phyloP scores from a whole-genome alignment of 1,140 invertebrate genomes.

The Aphis gossypii region DNA sequence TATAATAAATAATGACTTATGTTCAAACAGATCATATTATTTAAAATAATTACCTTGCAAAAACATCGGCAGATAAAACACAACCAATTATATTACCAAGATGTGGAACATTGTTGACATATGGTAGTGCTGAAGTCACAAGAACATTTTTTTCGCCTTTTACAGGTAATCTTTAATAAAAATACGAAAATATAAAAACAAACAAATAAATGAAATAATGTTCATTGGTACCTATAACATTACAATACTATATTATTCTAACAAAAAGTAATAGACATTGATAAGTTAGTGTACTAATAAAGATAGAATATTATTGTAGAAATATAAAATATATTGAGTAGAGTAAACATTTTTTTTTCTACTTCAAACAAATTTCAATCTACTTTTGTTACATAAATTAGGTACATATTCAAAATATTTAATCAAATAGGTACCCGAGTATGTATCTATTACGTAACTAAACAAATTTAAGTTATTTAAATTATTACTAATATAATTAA shows the following conservation, averaged over 20 bases:
- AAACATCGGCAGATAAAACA: constrained; percentile 97
- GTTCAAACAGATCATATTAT: not conserved
- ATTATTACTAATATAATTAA: not conserved
- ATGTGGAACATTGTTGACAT: constrained; percentile 99
- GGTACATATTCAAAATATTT: not conserved
- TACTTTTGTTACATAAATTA: not conserved
- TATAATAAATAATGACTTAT: not conserved
- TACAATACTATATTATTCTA: not conserved
- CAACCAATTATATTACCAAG: constrained; percentile 99
- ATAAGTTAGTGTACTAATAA: not conserved
- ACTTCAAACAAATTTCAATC: not conserved
- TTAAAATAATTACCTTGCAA: constrained; percentile 76
- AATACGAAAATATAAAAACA: not conserved
- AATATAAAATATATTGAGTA: not conserved
- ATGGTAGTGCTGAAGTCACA: constrained; percentile 95
- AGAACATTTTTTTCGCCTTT: constrained; percentile 85
- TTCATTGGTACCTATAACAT: not conserved
- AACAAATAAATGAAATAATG: not conserved
- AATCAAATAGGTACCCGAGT: not conserved
- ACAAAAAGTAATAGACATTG: not conserved
- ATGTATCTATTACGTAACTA: no score
- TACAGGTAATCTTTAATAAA: constrained; percentile 74
- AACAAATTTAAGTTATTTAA: not conserved
- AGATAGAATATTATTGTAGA: not conserved
- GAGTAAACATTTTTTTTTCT: not conserved